Base-by-base conservation (phyloP, 2,888 invertebrate species). In the Trachelus tabidus region DNA sequence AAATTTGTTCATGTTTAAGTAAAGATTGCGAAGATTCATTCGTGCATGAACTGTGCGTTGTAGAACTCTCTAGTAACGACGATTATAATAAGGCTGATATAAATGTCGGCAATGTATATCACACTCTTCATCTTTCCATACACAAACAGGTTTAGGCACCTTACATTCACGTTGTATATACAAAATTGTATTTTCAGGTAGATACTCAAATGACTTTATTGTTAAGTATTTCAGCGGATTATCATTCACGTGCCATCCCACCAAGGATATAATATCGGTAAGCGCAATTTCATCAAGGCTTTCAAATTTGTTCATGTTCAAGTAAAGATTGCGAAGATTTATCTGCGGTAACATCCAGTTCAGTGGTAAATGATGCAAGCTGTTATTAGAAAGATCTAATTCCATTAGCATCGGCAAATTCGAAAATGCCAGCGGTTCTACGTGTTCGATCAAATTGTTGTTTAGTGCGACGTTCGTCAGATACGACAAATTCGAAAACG, bases 361-460 rank as follows among this genome's bases (percentile, higher is more conserved):
- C 35, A 74, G n/a, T 1, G 69, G 75, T 12, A 82, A 69, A 34
- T 79, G 76, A 75, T 76, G 6, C 23, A 89, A 74, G 9, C 75
- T 56, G 76, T 89, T 88, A 34, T 80, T 56, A 1, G 85, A 84
- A 2, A 86, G 71, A 78, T 87, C 83, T 23, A 87, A 76, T 37
- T 83, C 82, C 34, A 78, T 79, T 6, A 86, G 69, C 1, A 56
- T 12, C 11, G 31, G 37, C 9, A 85, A 76, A 75, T 81, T 75
- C 6, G 73, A 35, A 40, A 89, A 86, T 0, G 84, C 78, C 11
- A 83, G 79, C 0, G 69, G 75, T 9, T 86, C 80, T 73, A 90
- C 84, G 0, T 40, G 23, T 0, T 30, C 69, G 56, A 90, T 87
- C 1, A 69, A 75, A 76, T 90, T 90, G 1, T 79, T 77, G 4